These are phyloP conservation scores for Uria aalge DNA, from an alignment of 2,113 vertebrate genomes.

Conservation along the genomic window DNA sequence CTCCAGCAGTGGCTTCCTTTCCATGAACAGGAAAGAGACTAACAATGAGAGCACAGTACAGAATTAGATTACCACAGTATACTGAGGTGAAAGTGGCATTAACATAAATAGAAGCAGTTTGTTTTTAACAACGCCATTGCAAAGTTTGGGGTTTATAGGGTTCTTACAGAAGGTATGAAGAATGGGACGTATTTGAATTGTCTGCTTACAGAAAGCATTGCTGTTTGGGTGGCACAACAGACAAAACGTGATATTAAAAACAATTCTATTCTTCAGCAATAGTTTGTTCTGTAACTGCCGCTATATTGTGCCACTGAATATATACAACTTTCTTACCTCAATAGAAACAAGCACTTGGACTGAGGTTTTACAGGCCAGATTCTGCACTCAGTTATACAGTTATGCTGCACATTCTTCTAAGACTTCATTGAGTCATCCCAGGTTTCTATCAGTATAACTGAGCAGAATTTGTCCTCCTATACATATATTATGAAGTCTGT, in stretches of 20 bases:
- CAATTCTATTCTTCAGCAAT: background rate
- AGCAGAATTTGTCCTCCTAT: background rate
- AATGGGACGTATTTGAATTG: background rate
- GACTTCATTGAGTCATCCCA: background rate
- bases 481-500: background rate
- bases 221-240: background rate
- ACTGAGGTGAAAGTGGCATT: background rate
- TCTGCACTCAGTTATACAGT: background rate
- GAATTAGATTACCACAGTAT: background rate
- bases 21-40: background rate
- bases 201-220: background rate
- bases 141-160: background rate
- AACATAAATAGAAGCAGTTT: background rate
- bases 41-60: background rate
- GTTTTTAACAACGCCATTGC: background rate
- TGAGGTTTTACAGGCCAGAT: background rate
- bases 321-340: background rate
- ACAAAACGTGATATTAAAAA: background rate
- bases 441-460: background rate
- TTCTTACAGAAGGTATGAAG: background rate
- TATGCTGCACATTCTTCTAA: background rate
- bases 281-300: background rate
- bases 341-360: background rate
- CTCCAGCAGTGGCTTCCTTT: background rate
- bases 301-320: background rate